phyloP scores from a whole-genome alignment of 1,140 invertebrate species.

The Drosophila ficusphila region DNA sequence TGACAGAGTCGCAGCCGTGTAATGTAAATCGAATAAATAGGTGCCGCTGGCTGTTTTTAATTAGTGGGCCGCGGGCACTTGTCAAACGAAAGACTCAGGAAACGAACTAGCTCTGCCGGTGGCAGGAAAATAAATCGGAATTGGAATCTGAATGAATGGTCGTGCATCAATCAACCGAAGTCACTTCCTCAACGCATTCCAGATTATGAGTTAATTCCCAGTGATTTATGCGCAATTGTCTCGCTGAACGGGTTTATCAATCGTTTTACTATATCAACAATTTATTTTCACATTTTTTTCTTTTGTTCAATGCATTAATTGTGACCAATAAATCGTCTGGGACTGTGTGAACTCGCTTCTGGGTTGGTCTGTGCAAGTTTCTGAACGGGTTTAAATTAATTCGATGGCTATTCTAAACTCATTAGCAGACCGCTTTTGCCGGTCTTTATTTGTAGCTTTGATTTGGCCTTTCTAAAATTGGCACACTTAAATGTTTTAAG shows the following conservation, averaged over 20 bases:
- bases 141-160: slow-evolving; percentile 49
- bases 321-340: slow-evolving; percentile 15
- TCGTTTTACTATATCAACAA: slow-evolving; percentile 44
- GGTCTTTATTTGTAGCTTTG: slow-evolving; percentile 24
- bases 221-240: slow-evolving; percentile 32
- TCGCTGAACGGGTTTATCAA: slow-evolving; percentile 18
- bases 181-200: slow-evolving; percentile 51
- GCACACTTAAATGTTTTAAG: slow-evolving; percentile 10
- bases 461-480: slow-evolving; percentile 42
- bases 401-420: slow-evolving; percentile 29
- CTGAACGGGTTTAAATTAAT: slow-evolving; percentile 41
- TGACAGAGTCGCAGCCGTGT: slow-evolving; percentile 25
- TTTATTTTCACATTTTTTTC: slow-evolving; percentile 14
- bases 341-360: slow-evolving; percentile 33
- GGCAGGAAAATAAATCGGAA: slow-evolving; percentile 24
- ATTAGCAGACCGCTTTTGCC: slow-evolving; percentile 23
- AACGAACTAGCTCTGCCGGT: slow-evolving; percentile 54
- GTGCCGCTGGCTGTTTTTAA: slow-evolving; percentile 37
- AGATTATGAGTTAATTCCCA: slow-evolving; percentile 44
- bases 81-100: slow-evolving; percentile 74
- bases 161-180: slow-evolving; percentile 60
- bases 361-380: slow-evolving; percentile 19
- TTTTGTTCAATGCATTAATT: background rate
- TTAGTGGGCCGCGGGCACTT: slow-evolving; percentile 21
- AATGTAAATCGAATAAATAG: slow-evolving; percentile 49